phyloP scores from a whole-genome alignment of 92 coral and sea anemone genomes.

The Parazoanthus swiftii region DNA sequence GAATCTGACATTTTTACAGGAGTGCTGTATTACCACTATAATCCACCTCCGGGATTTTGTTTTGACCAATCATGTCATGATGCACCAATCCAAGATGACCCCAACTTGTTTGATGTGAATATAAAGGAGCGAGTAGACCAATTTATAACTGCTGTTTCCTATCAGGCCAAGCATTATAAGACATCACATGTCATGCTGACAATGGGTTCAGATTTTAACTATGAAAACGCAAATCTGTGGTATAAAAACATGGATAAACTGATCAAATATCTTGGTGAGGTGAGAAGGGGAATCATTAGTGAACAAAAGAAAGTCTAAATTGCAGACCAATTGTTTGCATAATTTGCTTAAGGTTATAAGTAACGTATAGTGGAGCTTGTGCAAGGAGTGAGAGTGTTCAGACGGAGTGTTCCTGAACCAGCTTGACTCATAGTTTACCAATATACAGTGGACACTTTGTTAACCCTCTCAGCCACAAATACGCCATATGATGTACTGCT shows the following conservation, averaged over 20 bases:
- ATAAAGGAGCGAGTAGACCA: constrained; percentile 67
- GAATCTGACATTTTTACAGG: constrained; percentile 86
- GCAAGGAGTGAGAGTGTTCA: too few relatives aligned
- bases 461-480: too few relatives aligned
- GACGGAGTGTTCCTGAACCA: too few relatives aligned
- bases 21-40: constrained; percentile 75
- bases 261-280: constrained; percentile 72
- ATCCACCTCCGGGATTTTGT: constrained; percentile 87
- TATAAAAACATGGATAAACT: constrained; percentile 86
- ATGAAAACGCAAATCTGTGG: constrained; percentile 88
- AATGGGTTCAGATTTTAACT: constrained; percentile 91
- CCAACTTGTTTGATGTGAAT: constrained; percentile 63
- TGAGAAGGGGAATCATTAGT: constrained; percentile 11
- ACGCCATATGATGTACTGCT: too few relatives aligned
- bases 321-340: background rate
- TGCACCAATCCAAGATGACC: constrained; percentile 84
- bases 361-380: too few relatives aligned
- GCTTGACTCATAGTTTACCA: too few relatives aligned
- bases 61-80: constrained; percentile 83
- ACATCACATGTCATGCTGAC: constrained; percentile 82
- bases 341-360: background rate
- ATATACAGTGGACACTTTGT: too few relatives aligned
- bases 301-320: background rate
- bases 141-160: constrained; percentile 58
- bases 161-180: constrained; percentile 78